These are phyloP conservation scores for Oenanthe melanoleuca DNA, from an alignment of 2,113 vertebrate genomes.

Conservation along the genomic window DNA sequence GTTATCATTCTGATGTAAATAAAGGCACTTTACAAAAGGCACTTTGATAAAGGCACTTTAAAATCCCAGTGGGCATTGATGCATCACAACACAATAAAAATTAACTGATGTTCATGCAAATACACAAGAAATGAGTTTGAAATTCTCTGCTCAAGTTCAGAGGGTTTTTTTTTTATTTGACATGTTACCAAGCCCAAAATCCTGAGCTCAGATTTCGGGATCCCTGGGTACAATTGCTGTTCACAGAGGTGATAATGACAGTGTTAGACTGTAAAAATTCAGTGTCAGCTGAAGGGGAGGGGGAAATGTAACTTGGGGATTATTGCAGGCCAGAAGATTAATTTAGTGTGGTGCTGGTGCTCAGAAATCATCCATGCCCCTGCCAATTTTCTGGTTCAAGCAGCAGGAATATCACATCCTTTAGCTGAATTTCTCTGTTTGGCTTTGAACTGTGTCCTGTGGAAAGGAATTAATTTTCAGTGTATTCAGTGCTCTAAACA, in stretches of 20 bases:
- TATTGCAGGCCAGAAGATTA: background rate
- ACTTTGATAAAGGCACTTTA: background rate
- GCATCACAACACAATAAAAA: background rate
- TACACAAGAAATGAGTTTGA: background rate
- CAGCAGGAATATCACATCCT: background rate
- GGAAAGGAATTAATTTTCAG: background rate
- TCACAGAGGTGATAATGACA: background rate
- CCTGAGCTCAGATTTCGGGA: background rate
- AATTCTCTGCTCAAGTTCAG: background rate
- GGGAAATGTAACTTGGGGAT: background rate
- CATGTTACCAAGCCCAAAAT: background rate
- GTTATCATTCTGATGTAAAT: background rate
- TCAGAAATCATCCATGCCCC: background rate
- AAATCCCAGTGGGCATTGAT: background rate
- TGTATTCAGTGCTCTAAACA: background rate
- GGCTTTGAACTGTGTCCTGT: background rate
- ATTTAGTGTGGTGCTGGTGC: background rate
- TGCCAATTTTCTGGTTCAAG: background rate
- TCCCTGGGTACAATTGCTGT: background rate
- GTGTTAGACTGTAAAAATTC: background rate
- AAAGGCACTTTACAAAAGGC: background rate
- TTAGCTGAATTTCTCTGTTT: background rate
- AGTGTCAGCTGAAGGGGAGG: background rate
- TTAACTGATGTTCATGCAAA: background rate
- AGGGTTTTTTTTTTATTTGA: background rate